A percentile compares a stretch with the other conserved stretches of the same genome.
Conservation (phyloP, 2,797 vertebrate genomes). For the Lithobates sylvaticus region DNA sequence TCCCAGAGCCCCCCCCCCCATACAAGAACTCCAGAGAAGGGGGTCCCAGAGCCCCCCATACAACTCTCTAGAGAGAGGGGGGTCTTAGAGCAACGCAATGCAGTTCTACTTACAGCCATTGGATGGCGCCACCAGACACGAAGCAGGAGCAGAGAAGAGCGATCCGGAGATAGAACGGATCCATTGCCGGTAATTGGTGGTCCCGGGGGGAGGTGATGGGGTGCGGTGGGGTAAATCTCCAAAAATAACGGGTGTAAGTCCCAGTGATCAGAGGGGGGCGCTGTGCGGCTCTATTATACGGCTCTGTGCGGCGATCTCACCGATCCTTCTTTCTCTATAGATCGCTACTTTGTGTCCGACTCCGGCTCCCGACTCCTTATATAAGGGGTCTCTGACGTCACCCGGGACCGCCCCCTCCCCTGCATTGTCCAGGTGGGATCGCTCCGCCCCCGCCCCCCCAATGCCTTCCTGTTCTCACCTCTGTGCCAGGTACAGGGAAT, state of each 20-base stretch:
- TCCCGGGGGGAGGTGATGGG: not conserved
- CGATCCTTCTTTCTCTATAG: not conserved
- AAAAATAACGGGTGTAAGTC: not conserved
- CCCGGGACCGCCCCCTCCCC: slow-evolving; percentile 9
- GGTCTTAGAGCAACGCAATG: too few species aligned
- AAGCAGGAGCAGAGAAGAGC: slow-evolving; percentile 50
- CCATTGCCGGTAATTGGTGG: slow-evolving; percentile 9
- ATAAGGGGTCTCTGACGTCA: slow-evolving; percentile 49
- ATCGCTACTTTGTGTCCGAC: not conserved
- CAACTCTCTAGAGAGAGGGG: too few species aligned
- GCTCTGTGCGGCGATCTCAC: not conserved
- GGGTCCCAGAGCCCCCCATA: too few species aligned
- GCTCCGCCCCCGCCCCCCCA: not conserved
- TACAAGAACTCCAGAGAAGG: too few species aligned
- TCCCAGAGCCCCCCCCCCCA: too few species aligned
- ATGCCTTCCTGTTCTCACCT: too few species aligned
- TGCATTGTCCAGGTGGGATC: slow-evolving; percentile 30
- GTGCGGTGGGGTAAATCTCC: not conserved
- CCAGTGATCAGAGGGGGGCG: not conserved
- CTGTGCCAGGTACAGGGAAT: too few species aligned
- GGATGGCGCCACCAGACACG: slow-evolving; percentile 63
- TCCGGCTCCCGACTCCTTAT: slow-evolving; percentile 26
- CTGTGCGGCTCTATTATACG: too few species aligned
- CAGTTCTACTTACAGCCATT: slow-evolving; percentile 70
- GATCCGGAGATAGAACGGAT: not conserved